phyloP scores from a whole-genome alignment of 2,888 invertebrate genomes.

The Tortrix viridana region DNA sequence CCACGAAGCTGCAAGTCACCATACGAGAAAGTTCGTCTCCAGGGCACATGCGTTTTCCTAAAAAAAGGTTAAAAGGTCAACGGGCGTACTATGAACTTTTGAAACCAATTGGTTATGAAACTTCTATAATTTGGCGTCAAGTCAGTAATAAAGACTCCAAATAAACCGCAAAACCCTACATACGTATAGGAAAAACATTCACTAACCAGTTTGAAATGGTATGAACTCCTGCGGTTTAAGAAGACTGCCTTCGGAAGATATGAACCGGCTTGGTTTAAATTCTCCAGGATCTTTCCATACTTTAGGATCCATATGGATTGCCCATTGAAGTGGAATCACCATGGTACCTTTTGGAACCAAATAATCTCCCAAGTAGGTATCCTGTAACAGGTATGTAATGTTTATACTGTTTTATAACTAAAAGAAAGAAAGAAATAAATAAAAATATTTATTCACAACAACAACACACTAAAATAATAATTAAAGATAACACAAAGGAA shows the following conservation, averaged over 20 bases:
- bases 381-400: conserved; percentile 59
- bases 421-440: no score
- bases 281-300: conserved; percentile 87
- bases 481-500: no score
- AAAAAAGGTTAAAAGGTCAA: conserved; percentile 36
- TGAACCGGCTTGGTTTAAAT: conserved; percentile 88
- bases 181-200: not conserved
- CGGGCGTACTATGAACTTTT: no score
- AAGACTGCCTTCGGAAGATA: conserved; percentile 85
- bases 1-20: conserved; percentile 86
- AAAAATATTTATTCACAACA: no score
- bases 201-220: conserved; percentile 92
- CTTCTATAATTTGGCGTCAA: no score
- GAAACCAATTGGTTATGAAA: no score
- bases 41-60: conserved; percentile 93
- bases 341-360: conserved; percentile 87
- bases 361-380: conserved; percentile 85
- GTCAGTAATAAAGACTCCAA: not conserved
- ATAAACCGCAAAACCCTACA: not conserved
- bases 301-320: conserved; percentile 88
- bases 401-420: no score
- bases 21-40: conserved; percentile 93
- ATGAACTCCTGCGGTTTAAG: conserved; percentile 88
- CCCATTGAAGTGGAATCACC: conserved; percentile 93
- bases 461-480: no score